Base-by-base conservation (phyloP, 2,113 vertebrate species). In the Cettia cetti region DNA sequence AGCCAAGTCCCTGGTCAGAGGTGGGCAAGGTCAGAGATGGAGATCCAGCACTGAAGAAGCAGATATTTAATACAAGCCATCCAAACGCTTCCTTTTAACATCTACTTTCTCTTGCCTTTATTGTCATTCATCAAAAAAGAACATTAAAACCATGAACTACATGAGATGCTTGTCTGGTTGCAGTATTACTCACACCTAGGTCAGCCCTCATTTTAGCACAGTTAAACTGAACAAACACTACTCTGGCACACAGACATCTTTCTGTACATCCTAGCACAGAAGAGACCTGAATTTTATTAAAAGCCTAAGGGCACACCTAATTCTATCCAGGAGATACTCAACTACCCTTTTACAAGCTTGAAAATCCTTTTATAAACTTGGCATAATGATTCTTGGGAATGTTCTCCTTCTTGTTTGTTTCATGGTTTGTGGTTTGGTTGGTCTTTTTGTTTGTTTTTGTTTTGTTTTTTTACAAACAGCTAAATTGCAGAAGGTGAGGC, bases 151-250 rank as follows among this genome's bases (percentile, higher is more conserved):
- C 18, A 1, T 33, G 57, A 64, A 72, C 9, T 60, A 45, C 2
- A 80, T 1, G 3, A 79, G 47, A 60, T 44, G 13, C 15, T 68
- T 60, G 27, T 26, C 63, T 64, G 72, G 70, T 65, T 90, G 61
- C 82, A 75, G 72, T 77, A 89, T 69, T 57, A 90, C 6, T 44
- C 59, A 90, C 59, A 91, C 63, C 69, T 84, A 75, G 64, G 56
- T 75, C 60, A 92, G 86, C 35, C 47, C 65, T 88, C 74, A 94
- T 81, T 93, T 96, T 40, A 94, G 72, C 89, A 81, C 75, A 91
- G 91, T 76, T 92, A 89, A 90, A 80, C 27, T 74, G 82, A 95
- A 70, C 42, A 91, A 93, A 94, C 37, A 64, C 47, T 80, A 6
- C 33, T 28, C 72, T 50, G n/a, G 21, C 59, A 77, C 57, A 71